These are phyloP conservation scores for Branchinecta lynchi DNA, from an alignment of 1,140 invertebrate genomes.

Conservation along the genomic window DNA sequence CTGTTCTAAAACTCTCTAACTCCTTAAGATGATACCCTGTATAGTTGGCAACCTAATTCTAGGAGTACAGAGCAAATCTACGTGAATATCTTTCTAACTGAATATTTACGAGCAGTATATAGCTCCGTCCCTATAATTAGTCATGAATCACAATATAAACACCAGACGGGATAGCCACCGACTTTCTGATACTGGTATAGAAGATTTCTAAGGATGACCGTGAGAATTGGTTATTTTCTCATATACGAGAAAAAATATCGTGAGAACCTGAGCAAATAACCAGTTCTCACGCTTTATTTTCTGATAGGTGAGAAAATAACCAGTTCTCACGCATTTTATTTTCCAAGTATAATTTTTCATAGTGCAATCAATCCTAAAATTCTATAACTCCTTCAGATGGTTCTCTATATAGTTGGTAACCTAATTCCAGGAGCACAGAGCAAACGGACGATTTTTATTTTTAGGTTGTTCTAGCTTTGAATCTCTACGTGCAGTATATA, in stretches of 20 bases:
- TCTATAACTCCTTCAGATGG: too few relatives aligned
- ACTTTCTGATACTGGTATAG: background rate
- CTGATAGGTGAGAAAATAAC: background rate
- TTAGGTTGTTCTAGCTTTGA: conserved; percentile 23
- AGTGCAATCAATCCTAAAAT: background rate
- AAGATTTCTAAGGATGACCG: background rate
- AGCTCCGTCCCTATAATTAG: background rate
- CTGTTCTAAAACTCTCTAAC: background rate
- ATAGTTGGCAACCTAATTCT: too few relatives aligned
- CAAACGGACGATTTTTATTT: background rate
- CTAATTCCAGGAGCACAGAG: background rate
- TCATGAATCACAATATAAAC: background rate
- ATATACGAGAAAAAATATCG: background rate
- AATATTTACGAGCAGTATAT: background rate
- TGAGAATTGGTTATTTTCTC: background rate
- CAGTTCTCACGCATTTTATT: background rate
- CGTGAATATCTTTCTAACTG: too few relatives aligned
- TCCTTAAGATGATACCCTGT: too few relatives aligned
- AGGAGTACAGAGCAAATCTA: too few relatives aligned
- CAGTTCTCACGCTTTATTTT: background rate
- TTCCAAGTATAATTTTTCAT: background rate
- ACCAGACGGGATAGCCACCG: background rate
- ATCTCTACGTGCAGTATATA: background rate
- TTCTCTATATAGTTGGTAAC: too few relatives aligned
- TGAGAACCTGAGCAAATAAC: background rate